A percentile compares a stretch with the other conserved stretches of the same genome.
Conservation (phyloP, 2,888 invertebrate species). For the Drosophila emarginata region DNA sequence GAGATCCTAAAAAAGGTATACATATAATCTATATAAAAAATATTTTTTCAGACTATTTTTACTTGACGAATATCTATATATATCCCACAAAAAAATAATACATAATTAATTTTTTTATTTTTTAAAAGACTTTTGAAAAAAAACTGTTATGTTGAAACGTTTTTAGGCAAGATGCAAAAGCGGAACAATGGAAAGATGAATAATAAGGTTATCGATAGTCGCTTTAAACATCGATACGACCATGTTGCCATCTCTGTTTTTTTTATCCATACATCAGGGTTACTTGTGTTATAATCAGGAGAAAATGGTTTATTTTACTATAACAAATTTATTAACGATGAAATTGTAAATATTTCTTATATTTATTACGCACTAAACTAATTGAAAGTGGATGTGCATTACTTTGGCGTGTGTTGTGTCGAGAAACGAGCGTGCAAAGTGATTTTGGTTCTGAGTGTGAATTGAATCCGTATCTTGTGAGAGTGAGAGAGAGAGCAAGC, state of each 20-base stretch:
- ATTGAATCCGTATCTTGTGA: slow-evolving; percentile 61
- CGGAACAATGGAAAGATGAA: too few species aligned
- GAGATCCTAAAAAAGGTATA: too few species aligned
- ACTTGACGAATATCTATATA: too few species aligned
- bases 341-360: slow-evolving; percentile 75
- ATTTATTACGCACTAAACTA: slow-evolving; percentile 70
- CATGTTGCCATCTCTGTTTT: background rate
- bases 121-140: too few species aligned
- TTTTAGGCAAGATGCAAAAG: too few species aligned
- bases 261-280: background rate
- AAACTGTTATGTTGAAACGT: too few species aligned
- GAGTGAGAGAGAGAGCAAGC: slow-evolving; percentile 59
- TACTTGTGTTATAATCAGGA: slow-evolving; percentile 15
- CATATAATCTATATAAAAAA: too few species aligned
- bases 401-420: slow-evolving; percentile 69
- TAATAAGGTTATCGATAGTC: too few species aligned
- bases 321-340: slow-evolving; percentile 56
- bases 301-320: slow-evolving; percentile 59
- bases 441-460: slow-evolving; percentile 70
- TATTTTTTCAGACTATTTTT: too few species aligned
- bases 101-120: too few species aligned
- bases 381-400: slow-evolving; percentile 74
- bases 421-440: slow-evolving; percentile 72
- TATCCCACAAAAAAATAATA: too few species aligned
- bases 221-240: background rate